Evolutionary conservation across 2,888 invertebrate species (phyloP).

Genomic region (Ophraella communa): DNA sequence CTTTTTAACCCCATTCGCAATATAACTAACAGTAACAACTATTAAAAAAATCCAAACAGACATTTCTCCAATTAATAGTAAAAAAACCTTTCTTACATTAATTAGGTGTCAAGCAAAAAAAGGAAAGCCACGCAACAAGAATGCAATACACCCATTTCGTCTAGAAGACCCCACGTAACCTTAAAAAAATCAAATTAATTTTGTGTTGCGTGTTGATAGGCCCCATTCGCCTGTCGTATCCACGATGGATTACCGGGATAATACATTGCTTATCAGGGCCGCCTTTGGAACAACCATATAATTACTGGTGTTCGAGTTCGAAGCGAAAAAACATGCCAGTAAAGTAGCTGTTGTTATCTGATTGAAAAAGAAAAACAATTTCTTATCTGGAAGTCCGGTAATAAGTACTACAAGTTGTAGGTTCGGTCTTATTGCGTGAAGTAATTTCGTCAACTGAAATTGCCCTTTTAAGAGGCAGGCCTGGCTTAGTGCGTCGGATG

Average conservation of each 20-base stretch:
- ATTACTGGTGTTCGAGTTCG: slow-evolving; percentile 33
- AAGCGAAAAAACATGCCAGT: slow-evolving; percentile 30
- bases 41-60: not conserved
- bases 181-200: slow-evolving; percentile 33
- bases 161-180: slow-evolving; percentile 19
- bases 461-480: slow-evolving; percentile 16
- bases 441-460: slow-evolving; percentile 37
- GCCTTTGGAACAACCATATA: slow-evolving; percentile 36
- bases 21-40: not conserved
- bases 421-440: slow-evolving; percentile 34
- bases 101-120: slow-evolving; percentile 26
- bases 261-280: slow-evolving; percentile 42
- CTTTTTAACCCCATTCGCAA: not conserved
- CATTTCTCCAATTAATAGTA: not conserved
- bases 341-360: slow-evolving; percentile 38
- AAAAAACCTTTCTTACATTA: slow-evolving; percentile 14
- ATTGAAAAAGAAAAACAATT: slow-evolving; percentile 38
- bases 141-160: slow-evolving; percentile 25
- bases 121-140: slow-evolving; percentile 20
- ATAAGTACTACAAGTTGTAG: slow-evolving; percentile 30
- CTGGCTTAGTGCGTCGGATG: not conserved
- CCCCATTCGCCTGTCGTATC: slow-evolving; percentile 41
- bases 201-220: slow-evolving; percentile 46
- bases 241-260: slow-evolving; percentile 46
- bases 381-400: slow-evolving; percentile 34